phyloP scores from a whole-genome alignment of 2,113 vertebrate species.

The Isurus oxyrinchus region DNA sequence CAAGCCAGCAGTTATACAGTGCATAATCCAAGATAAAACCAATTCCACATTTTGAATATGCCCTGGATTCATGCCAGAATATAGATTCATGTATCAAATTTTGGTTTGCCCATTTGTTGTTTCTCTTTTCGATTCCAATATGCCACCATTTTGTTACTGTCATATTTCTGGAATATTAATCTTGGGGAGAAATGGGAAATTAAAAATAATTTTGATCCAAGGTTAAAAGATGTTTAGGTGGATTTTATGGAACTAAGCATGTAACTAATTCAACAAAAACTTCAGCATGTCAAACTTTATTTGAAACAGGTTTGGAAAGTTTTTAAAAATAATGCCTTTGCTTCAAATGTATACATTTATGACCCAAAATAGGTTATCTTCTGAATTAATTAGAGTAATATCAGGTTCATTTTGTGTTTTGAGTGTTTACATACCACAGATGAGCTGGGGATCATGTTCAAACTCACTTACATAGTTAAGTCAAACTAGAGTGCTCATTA shows the following conservation, averaged over 20 bases:
- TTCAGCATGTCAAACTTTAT: conserved; percentile 22
- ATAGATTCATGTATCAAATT: neutral
- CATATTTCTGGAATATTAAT: neutral
- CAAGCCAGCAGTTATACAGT: neutral
- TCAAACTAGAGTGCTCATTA: neutral
- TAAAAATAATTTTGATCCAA: conserved; percentile 7
- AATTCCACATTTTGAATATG: conserved; percentile 18
- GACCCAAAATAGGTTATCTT: neutral
- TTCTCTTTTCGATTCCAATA: neutral
- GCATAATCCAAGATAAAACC: neutral
- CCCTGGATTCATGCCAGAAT: conserved; percentile 18
- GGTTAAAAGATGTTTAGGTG: neutral
- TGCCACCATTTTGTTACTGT: neutral
- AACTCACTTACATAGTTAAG: neutral
- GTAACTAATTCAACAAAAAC: neutral
- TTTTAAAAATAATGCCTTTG: neutral
- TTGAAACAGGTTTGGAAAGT: neutral
- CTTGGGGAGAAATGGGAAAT: neutral
- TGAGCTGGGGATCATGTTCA: neutral
- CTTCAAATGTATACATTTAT: neutral
- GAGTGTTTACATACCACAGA: neutral
- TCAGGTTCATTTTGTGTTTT: conserved; percentile 1
- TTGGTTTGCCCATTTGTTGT: neutral
- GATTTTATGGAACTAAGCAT: neutral
- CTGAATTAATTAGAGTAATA: neutral